Evolutionary conservation across 2,113 vertebrate species (phyloP), one percentile per base, ranked within the genome.

Genomic region (Sceloporus tristichus): DNA sequence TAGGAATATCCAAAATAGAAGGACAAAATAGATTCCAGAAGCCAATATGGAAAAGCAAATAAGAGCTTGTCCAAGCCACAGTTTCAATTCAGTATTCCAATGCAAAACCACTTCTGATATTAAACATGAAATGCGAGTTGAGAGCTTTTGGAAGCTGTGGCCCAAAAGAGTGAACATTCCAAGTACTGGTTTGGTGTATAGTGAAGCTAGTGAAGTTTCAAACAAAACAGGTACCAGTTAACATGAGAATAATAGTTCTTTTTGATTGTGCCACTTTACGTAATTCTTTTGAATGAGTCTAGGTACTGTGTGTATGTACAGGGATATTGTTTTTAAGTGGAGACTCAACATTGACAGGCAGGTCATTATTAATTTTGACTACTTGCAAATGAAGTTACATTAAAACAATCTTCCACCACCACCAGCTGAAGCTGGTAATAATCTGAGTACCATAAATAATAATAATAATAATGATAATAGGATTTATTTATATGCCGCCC

Each of bases 11-110:
- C 73, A 91, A 82, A 91, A 91, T 90, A 89, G 91, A 94, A 91
- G 90, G 90, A 92, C 90, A 93, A 89, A 40, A 93, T 88, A 94
- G 92, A 91, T 93, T 91, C 88, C 73, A 40, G 59, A 77, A 70
- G 48, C 29, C 48, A 76, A 76, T 77, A 19, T 23, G 73, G n/a
- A 70, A 68, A 42, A 23, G 5, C 14, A 11, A 73, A 38, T 9
- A 56, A 87, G 66, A 66, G 34, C 14, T 1, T 42, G 48, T 71
- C 42, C 27, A 27, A 40, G 14, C 23, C 23, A 25, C 38, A 27
- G 5, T 77, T 38, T 54, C 5, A 5, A 13, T 18, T 53, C 23
- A 38, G 38, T 70, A 6, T 14, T 75, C 11, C 48, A 29, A 38
- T 53, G 5, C 65, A 40, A 81, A 40, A 81, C 68, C 68, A 1